Conservation (phyloP, 2,113 vertebrate species). For the Beaufortia kweichowensis region DNA sequence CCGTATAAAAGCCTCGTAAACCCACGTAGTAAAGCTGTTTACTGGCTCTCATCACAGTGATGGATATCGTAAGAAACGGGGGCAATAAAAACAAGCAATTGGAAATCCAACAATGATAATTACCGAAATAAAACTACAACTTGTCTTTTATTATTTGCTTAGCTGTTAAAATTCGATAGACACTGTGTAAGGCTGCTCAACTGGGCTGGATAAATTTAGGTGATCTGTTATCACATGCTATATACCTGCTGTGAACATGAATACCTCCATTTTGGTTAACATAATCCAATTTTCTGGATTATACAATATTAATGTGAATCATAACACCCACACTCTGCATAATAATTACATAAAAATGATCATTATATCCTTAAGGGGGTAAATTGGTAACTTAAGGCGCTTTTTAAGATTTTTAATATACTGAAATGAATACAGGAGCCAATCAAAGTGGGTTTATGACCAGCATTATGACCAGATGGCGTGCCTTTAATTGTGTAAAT, state of each 20-base stretch:
- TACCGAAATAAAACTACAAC: background rate
- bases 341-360: background rate
- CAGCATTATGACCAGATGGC: too few relatives aligned
- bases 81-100: background rate
- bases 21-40: slow-evolving; percentile 28
- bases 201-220: slow-evolving; percentile 3
- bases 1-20: slow-evolving; percentile 33
- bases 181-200: background rate
- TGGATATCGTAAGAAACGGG: background rate
- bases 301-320: slow-evolving; percentile 25
- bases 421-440: background rate
- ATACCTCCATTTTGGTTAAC: background rate
- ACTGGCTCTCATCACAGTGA: slow-evolving; percentile 8
- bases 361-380: background rate
- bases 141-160: slow-evolving; percentile 23
- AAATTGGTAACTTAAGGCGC: background rate
- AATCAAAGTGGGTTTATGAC: too few relatives aligned
- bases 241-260: slow-evolving; percentile 2
- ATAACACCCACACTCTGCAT: background rate
- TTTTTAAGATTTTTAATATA: slow-evolving; percentile 5
- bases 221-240: slow-evolving; percentile 11
- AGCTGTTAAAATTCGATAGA: slow-evolving; percentile 8
- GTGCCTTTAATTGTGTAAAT: too few relatives aligned
- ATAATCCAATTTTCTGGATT: slow-evolving; percentile 35
- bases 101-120: slow-evolving; percentile 27